phyloP scores from a whole-genome alignment of 2,888 invertebrate species.

The Cataglyphis cursor region DNA sequence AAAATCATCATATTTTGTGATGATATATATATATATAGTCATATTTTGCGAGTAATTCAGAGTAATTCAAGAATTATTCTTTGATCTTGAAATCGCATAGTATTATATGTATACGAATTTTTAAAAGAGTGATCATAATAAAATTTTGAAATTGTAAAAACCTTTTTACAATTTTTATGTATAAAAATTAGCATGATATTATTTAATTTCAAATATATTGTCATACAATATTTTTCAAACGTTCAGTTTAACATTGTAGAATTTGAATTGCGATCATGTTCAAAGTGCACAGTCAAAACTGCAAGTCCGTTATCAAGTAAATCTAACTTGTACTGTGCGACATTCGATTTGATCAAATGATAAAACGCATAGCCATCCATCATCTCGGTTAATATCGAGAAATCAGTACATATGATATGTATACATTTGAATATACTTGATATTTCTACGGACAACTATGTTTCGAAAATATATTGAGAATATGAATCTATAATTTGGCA shows the following conservation, averaged over 20 bases:
- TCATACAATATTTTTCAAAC: neutral
- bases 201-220: neutral
- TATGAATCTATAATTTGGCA: constrained; percentile 62
- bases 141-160: neutral
- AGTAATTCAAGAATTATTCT: neutral
- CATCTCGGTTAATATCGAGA: constrained; percentile 57
- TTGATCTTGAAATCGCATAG: neutral
- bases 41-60: too few species aligned
- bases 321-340: constrained; percentile 56
- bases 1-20: neutral
- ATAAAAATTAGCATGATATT: neutral
- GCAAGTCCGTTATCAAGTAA: constrained; percentile 33
- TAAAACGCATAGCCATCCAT: constrained; percentile 59
- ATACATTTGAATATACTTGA: constrained; percentile 61
- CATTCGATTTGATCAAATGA: constrained; percentile 58
- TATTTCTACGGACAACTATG: constrained; percentile 62
- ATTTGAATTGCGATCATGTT: constrained; percentile 16
- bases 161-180: constrained; percentile 6
- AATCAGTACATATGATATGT: constrained; percentile 79
- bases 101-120: neutral
- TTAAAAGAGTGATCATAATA: neutral
- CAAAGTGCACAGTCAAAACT: neutral
- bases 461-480: constrained; percentile 71
- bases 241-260: neutral
- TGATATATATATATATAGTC: neutral